Evolutionary conservation across 2,113 vertebrate species (phyloP).

Genomic region (Pelvicachromis taeniatus): DNA sequence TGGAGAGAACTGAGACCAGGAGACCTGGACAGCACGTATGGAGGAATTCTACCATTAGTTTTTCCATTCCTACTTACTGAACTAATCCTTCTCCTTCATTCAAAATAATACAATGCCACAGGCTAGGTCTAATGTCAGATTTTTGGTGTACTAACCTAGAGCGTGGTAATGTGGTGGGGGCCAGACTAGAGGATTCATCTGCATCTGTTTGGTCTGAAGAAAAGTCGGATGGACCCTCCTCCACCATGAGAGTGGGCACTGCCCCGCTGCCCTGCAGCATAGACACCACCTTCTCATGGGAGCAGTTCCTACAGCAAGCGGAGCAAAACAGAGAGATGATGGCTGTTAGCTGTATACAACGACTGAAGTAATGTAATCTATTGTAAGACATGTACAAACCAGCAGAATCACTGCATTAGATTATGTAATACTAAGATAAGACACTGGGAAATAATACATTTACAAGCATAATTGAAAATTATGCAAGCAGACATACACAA

Average conservation of each 20-base stretch:
- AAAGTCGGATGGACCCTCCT: slow-evolving; percentile 84
- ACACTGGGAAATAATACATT: not conserved
- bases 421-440: not conserved
- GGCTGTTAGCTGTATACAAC: not conserved
- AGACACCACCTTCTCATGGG: slow-evolving; percentile 98
- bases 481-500: not conserved
- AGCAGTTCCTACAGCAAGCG: slow-evolving; percentile 82
- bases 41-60: not conserved
- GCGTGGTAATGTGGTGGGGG: slow-evolving; percentile 55
- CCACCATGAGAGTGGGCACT: slow-evolving; percentile 93
- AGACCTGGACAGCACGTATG: slow-evolving; percentile 65
- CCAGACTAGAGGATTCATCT: slow-evolving; percentile 66
- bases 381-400: not conserved
- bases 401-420: not conserved
- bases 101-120: not conserved
- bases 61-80: not conserved
- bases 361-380: not conserved
- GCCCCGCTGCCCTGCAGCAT: slow-evolving; percentile 98
- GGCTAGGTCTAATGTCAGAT: not conserved
- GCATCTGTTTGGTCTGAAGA: slow-evolving; percentile 82
- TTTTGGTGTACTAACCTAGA: slow-evolving; percentile 41
- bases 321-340: not conserved
- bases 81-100: not conserved
- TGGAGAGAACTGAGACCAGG: slow-evolving; percentile 92
- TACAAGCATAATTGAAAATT: not conserved